These are phyloP conservation scores for Scarus forsteni DNA, from an alignment of 2,797 vertebrate genomes.

Conservation along the genomic window DNA sequence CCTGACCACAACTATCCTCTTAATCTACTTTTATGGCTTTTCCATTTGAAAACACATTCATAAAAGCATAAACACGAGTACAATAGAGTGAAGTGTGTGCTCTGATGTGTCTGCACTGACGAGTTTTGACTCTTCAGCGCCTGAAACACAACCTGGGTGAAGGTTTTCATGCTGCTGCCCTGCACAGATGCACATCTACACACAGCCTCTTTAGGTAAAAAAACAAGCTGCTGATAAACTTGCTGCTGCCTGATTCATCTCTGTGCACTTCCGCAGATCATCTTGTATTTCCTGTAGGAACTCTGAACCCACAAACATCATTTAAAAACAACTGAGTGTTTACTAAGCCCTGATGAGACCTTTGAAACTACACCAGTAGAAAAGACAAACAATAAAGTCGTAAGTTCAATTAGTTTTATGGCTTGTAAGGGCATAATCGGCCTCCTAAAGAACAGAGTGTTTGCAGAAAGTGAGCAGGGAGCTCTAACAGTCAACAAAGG, in stretches of 20 bases:
- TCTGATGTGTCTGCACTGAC: slow-evolving; percentile 1
- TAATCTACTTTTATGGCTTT: slow-evolving; percentile 1
- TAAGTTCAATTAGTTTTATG: neutral
- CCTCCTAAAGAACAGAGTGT: neutral
- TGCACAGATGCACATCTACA: slow-evolving; percentile 44
- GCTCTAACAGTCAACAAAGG: slow-evolving; percentile 10
- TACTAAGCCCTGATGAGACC: neutral
- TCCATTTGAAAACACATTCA: neutral
- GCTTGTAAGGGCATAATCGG: neutral
- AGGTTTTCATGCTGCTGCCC: slow-evolving; percentile 19
- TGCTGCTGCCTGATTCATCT: neutral
- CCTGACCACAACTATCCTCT: slow-evolving; percentile 9
- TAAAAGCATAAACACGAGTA: too few species aligned
- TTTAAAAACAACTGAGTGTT: neutral
- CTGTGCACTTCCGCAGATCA: slow-evolving; percentile 60
- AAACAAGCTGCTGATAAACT: slow-evolving; percentile 1
- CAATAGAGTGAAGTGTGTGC: neutral
- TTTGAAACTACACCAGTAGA: slow-evolving; percentile 1
- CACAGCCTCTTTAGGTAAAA: neutral
- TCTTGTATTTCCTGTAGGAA: slow-evolving; percentile 66
- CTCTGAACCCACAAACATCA: slow-evolving; percentile 19
- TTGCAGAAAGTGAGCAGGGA: slow-evolving; percentile 14
- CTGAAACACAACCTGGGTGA: slow-evolving; percentile 33
- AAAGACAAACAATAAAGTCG: neutral
- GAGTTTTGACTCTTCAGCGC: slow-evolving; percentile 1